Evolutionary conservation across 2,113 vertebrate species (phyloP).

Genomic region (Mormyrus iriodes): DNA sequence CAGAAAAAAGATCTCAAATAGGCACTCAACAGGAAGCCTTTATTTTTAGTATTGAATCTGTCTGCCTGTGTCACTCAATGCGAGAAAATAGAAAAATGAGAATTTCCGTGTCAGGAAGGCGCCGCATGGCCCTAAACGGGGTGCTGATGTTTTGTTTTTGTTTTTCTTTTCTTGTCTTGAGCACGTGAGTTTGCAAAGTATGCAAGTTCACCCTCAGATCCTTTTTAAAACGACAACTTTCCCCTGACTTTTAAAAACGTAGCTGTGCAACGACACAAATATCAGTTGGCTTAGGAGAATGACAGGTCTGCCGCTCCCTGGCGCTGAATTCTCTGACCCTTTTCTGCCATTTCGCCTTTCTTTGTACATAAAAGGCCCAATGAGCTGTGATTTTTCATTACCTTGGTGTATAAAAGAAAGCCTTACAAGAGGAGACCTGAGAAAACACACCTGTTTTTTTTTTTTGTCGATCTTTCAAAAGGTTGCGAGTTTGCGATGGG

Average conservation of each 20-base stretch:
- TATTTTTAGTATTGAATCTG: slow-evolving; percentile 5
- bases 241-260: slow-evolving; percentile 9
- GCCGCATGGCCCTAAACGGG: neutral
- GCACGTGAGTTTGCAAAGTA: neutral
- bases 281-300: neutral
- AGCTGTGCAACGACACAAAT: neutral
- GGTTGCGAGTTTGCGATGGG: neutral
- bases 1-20: neutral
- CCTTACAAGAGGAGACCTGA: neutral
- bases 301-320: neutral
- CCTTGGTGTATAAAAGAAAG: neutral
- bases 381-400: neutral
- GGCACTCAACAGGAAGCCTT: neutral
- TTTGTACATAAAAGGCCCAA: neutral
- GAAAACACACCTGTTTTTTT: neutral
- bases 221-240: slow-evolving; percentile 8
- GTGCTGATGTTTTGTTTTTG: neutral
- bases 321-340: neutral
- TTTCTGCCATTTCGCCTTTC: neutral
- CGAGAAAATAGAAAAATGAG: neutral
- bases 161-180: neutral
- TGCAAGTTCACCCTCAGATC: neutral
- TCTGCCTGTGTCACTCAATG: neutral
- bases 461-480: neutral
- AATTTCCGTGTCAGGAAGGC: neutral